Conservation (phyloP, 2,113 vertebrate species). For the Dasypus novemcinctus region DNA sequence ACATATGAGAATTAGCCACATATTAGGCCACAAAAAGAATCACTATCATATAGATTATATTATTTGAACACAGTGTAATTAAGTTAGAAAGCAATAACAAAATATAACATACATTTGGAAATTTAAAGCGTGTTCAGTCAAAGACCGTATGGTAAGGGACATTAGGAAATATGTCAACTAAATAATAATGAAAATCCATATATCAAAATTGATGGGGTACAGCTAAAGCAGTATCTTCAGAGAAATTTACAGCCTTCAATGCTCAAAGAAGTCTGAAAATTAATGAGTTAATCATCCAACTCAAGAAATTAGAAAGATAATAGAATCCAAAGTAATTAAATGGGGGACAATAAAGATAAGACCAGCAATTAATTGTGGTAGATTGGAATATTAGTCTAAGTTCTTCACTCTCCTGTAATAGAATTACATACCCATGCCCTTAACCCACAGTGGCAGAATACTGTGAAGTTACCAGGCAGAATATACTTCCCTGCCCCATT, state of each 20-base stretch:
- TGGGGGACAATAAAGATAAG: slow-evolving; percentile 11
- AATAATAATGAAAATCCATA: slow-evolving; percentile 17
- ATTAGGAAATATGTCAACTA: background rate
- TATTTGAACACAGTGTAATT: background rate
- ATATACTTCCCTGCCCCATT: background rate
- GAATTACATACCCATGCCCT: background rate
- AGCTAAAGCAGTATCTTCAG: background rate
- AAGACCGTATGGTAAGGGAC: background rate
- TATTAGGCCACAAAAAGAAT: background rate
- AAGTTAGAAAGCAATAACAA: slow-evolving; percentile 20
- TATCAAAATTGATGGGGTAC: background rate
- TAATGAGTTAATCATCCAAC: slow-evolving; percentile 49
- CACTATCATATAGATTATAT: background rate
- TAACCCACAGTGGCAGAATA: background rate
- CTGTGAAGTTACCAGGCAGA: background rate
- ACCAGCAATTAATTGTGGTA: background rate
- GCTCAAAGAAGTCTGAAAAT: background rate
- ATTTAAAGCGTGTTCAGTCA: background rate
- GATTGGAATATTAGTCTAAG: background rate
- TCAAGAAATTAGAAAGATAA: slow-evolving; percentile 11
- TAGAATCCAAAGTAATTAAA: slow-evolving; percentile 42
- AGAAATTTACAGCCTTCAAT: background rate
- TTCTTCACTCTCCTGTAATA: background rate
- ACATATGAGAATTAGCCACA: slow-evolving; percentile 20
- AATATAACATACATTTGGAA: slow-evolving; percentile 27